A percentile compares a stretch with the other conserved stretches of the same genome.
Conservation (phyloP, 2,888 invertebrate genomes). For the Sinodicranocentrus sp. region DNA sequence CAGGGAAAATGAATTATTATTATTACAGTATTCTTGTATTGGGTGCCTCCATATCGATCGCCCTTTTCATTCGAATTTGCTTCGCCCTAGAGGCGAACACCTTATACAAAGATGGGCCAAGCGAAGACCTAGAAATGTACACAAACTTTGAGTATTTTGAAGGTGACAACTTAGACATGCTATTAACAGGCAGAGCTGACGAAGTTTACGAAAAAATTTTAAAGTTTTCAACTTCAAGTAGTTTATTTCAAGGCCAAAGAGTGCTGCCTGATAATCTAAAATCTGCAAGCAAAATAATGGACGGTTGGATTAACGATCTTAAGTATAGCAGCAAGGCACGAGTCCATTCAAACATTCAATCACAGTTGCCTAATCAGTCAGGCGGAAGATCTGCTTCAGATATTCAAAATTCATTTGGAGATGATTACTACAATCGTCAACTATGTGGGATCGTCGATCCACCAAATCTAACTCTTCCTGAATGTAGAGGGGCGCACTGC, state of each 20-base stretch:
- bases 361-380: background rate
- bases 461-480: background rate
- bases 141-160: background rate
- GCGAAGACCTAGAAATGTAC: background rate
- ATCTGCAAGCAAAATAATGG: background rate
- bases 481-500: background rate
- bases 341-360: no score
- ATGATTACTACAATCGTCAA: background rate
- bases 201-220: slow-evolving; percentile 37
- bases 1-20: slow-evolving; percentile 68
- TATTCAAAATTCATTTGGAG: background rate
- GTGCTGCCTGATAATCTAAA: background rate
- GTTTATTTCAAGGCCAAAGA: no score
- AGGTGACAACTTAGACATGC: background rate
- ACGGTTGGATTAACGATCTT: slow-evolving; percentile 15
- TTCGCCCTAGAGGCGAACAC: slow-evolving; percentile 48
- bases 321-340: background rate
- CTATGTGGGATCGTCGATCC: slow-evolving; percentile 34
- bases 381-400: background rate
- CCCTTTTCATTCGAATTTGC: slow-evolving; percentile 71
- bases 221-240: background rate
- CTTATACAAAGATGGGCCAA: background rate
- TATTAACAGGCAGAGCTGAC: slow-evolving; percentile 32
- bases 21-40: slow-evolving; percentile 72
- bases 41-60: slow-evolving; percentile 72